Percentiles rank a stretch among this genome's conserved stretches.
Conservation (phyloP, 2,113 vertebrate species). For the Muntiacus reevesi region DNA sequence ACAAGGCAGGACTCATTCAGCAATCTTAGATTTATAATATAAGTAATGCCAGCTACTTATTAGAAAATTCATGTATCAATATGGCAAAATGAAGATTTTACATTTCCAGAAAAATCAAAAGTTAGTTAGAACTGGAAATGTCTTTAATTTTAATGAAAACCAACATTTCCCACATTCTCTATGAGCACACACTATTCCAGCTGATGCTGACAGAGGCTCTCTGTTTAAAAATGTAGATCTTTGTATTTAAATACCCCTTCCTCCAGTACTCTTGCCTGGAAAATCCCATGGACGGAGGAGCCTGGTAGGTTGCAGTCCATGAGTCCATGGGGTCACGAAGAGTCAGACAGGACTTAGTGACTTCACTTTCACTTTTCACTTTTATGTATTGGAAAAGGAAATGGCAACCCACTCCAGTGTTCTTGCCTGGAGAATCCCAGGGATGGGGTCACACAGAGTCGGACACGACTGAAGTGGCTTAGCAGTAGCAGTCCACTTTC, state of each 20-base stretch:
- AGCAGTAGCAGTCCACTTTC: neutral
- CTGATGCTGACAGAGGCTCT: neutral
- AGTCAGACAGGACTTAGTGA: too few relatives aligned
- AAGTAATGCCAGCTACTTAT: neutral
- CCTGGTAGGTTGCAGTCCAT: too few relatives aligned
- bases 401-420: too few relatives aligned
- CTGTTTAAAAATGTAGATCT: neutral
- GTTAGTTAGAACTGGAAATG: neutral
- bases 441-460: too few relatives aligned
- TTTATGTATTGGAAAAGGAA: too few relatives aligned
- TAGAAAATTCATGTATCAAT: neutral
- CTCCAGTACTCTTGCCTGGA: too few relatives aligned
- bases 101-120: neutral
- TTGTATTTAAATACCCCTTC: neutral
- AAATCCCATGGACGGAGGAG: too few relatives aligned
- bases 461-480: too few relatives aligned
- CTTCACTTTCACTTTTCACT: too few relatives aligned
- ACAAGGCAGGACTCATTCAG: neutral
- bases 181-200: neutral
- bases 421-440: too few relatives aligned
- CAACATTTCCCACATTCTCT: neutral
- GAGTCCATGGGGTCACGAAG: too few relatives aligned
- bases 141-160: constrained; percentile 1
- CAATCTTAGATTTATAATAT: neutral
- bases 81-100: neutral